Evolutionary conservation across 2,888 invertebrate genomes (phyloP), one percentile per base, ranked within the genome.

Genomic region (Drosophila algonquin): DNA sequence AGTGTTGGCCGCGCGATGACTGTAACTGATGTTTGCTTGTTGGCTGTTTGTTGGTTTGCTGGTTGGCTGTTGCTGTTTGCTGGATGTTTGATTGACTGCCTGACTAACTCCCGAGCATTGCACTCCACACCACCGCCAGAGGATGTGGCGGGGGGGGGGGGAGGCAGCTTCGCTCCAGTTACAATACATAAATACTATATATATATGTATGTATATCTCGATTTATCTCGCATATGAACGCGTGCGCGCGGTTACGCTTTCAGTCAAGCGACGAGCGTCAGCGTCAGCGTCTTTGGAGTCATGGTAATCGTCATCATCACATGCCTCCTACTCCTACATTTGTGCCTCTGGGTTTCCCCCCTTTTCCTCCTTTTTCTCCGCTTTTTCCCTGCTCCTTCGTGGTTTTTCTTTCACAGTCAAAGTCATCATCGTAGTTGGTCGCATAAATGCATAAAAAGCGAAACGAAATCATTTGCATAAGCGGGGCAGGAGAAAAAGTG

Each of bases 381-480:
- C 14, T 14, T 40, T 40, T 40, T 14, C 6, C 2, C 14, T 14
- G 14, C 40, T 40, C 7, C 14, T 40, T 12, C 2, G 1, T 14
- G 40, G 40, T 14, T 40, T 7, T 40, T 40, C 40, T 14, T 40
- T 40, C 75, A 58, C 50, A 53, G 63, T 59, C 65, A 70, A 30
- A 63, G 40, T 52, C 67, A 58, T n/a, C 56, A 67, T 47, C 52
- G 32, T 32, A 46, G 50, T 51, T 65, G 50, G 51, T 35, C 76
- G 79, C 76, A 82, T 87, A 82, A 82, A 87, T 82, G 61, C 84
- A 87, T 85, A 65, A 78, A 81, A 57, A 79, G 59, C 47, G 54
- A 79, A 62, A 54, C 73, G 59, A 79, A 68, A 35, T 47, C 60
- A 84, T 87, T 83, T 83, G 82, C 87, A 83, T 84, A 75, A 74